A percentile compares a stretch with the other conserved stretches of the same genome.
These are phyloP conservation scores for Holcopasites calliopsidis DNA, from an alignment of 1,140 invertebrate species.

Conservation along the genomic window DNA sequence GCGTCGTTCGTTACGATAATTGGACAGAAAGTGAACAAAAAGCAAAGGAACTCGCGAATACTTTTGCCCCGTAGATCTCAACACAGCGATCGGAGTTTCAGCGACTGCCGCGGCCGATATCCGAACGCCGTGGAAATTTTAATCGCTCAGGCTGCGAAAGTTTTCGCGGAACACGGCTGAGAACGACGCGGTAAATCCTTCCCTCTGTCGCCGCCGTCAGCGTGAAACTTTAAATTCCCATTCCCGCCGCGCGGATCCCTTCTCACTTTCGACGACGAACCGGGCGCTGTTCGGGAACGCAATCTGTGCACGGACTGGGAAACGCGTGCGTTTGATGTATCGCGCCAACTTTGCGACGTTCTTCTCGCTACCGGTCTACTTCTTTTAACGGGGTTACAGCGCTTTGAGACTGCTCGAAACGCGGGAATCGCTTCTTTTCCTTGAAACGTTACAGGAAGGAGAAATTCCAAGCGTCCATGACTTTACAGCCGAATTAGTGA, in stretches of 20 bases:
- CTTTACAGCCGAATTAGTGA: no score
- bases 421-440: no score
- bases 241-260: background rate
- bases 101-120: no score
- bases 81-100: no score
- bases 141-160: slow-evolving; percentile 19
- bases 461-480: no score
- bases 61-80: no score
- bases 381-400: background rate
- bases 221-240: slow-evolving; percentile 27
- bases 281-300: background rate
- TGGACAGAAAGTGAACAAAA: background rate
- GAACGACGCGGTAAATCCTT: slow-evolving; percentile 26
- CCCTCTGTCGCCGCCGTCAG: background rate
- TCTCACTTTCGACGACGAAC: background rate
- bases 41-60: background rate
- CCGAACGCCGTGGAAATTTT: no score
- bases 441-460: no score
- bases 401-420: background rate
- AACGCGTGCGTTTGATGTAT: slow-evolving; percentile 14
- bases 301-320: background rate
- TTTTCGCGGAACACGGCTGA: background rate
- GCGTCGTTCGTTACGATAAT: background rate
- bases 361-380: background rate
- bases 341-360: background rate